A percentile compares a stretch with the other conserved stretches of the same genome.
Conservation (phyloP, 2,888 invertebrate species). For the Glaucopsyche alexis region DNA sequence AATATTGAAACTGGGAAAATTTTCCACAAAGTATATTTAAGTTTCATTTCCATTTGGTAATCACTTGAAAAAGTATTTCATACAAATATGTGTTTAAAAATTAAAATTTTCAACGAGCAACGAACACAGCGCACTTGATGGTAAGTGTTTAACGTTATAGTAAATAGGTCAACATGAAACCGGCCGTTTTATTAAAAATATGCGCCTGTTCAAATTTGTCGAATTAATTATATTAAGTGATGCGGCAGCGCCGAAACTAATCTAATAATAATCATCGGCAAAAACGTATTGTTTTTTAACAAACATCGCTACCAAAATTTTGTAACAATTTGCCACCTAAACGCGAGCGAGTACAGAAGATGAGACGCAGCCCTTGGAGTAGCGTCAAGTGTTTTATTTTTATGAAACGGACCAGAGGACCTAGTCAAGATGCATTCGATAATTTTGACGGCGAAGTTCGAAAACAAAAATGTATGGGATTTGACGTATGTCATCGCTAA, state of each 20-base stretch:
- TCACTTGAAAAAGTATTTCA: not conserved
- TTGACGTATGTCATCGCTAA: no score
- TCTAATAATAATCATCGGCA: no score
- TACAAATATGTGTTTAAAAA: not conserved
- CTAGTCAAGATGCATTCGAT: no score
- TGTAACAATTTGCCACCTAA: no score
- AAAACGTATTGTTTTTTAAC: no score
- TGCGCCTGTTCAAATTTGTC: constrained; percentile 22
- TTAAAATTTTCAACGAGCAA: constrained; percentile 11
- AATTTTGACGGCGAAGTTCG: no score
- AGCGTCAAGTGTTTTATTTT: no score
- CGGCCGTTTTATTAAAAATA: constrained; percentile 2
- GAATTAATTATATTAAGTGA: constrained; percentile 1
- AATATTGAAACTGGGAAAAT: not conserved
- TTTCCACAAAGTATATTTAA: not conserved
- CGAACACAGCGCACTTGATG: not conserved
- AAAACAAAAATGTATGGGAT: no score
- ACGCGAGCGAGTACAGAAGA: no score
- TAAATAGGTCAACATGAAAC: not conserved
- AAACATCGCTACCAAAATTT: no score
- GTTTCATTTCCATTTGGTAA: not conserved
- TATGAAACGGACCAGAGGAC: no score
- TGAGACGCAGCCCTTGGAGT: no score
- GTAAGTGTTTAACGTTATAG: constrained; percentile 14
- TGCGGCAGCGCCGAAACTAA: not conserved